phyloP scores from a whole-genome alignment of 2,797 vertebrate species.

The Parauchenoglanis punctatus region DNA sequence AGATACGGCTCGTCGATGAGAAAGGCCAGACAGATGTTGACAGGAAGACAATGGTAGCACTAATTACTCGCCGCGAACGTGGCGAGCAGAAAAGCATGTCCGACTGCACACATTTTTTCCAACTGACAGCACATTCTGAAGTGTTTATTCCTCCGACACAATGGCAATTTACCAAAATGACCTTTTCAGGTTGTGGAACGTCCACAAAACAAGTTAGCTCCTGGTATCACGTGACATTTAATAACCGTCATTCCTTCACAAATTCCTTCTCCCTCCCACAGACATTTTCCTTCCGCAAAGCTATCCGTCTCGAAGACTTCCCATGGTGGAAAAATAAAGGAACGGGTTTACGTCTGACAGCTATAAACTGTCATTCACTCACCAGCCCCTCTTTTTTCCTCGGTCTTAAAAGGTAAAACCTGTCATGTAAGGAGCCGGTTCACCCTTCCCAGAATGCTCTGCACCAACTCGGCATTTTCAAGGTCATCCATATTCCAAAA shows the following conservation, averaged over 20 bases:
- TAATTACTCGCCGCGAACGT: background rate
- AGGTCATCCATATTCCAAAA: too few relatives aligned
- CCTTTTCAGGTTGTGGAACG: background rate
- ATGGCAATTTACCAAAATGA: background rate
- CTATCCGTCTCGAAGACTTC: background rate
- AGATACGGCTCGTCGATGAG: background rate
- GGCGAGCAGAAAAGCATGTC: background rate
- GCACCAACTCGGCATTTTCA: too few relatives aligned
- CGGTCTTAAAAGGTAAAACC: too few relatives aligned
- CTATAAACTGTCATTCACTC: background rate
- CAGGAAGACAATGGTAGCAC: background rate
- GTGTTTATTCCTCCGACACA: background rate
- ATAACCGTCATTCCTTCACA: background rate
- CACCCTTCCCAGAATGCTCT: too few relatives aligned
- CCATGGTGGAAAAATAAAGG: background rate
- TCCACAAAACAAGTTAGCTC: background rate
- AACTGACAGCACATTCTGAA: background rate
- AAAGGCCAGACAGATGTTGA: background rate
- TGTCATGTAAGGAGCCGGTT: too few relatives aligned
- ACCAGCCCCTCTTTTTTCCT: background rate
- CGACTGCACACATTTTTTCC: too few relatives aligned
- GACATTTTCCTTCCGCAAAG: background rate
- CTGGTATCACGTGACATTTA: background rate
- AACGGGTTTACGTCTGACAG: background rate
- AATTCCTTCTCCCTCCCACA: too few relatives aligned